Evolutionary conservation across 2,888 invertebrate genomes (phyloP).

Genomic region (Horisme vitalbata): DNA sequence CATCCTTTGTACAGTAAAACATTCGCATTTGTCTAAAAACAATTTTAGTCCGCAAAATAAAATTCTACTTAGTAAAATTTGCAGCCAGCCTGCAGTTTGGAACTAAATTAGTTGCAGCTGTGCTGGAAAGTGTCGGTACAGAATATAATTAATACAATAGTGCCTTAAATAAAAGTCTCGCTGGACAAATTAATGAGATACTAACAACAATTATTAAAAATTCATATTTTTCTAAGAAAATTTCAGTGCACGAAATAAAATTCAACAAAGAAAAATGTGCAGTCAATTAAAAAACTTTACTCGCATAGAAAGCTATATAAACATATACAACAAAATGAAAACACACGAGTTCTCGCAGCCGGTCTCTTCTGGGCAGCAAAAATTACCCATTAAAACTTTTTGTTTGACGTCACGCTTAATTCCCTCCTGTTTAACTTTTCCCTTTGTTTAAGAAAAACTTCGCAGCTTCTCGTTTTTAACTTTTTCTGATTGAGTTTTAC

Average conservation of each 20-base stretch:
- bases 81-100: conserved; percentile 18
- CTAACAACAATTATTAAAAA: no score
- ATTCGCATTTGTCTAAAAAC: no score
- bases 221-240: not conserved
- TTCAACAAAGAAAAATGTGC: not conserved
- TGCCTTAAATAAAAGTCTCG: no score
- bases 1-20: no score
- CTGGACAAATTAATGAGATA: no score
- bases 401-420: conserved; percentile 57
- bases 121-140: not conserved
- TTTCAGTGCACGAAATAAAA: not conserved
- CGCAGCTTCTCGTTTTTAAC: conserved; percentile 34
- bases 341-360: conserved; percentile 11
- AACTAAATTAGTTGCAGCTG: conserved; percentile 12
- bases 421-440: conserved; percentile 44
- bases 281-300: no score
- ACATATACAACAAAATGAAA: conserved; percentile 4
- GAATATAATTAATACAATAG: not conserved
- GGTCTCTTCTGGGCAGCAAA: conserved; percentile 29
- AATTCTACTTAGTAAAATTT: no score
- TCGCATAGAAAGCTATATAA: conserved; percentile 15
- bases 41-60: no score
- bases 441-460: conserved; percentile 64
- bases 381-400: conserved; percentile 43
- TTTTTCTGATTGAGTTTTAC: conserved; percentile 51